Base-by-base conservation (phyloP, 2,113 vertebrate species). In the Bungarus multicinctus region DNA sequence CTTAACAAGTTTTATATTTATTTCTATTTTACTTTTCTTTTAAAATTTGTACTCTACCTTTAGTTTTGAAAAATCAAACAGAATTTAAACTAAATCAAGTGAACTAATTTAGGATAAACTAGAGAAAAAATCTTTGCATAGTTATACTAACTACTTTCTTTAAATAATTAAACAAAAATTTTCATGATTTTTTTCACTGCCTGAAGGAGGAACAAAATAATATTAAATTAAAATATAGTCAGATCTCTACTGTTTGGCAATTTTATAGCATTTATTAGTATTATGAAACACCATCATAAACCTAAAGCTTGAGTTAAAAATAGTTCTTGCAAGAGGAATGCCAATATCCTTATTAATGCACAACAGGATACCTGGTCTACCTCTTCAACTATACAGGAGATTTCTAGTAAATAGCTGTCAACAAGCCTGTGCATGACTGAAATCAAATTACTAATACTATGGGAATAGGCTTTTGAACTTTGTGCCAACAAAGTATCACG, bases 381-480 rank as follows among this genome's bases (percentile, higher is more conserved):
- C 74, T 95, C 93, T 91, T 91, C 89, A 96, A 95, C 94, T 94
- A 93, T 93, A 93, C 92, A 92, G 88, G n/a, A 96, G 94, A 95
- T 89, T 95, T 96, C 55, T 92, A 96, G 95, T 96, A 96, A 97
- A 97, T 96, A 96, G 93, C 81, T 97, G 95, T 97, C 96, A 97
- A 94, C 96, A 97, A 97, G 97, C 90, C 96, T 52, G 93, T 95
- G 95, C 95, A 90, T 93, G 97, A 97, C 95, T 96, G 93, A 96
- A 97, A 87, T 93, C 94, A 97, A 97, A 97, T 96, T 96, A 95
- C 97, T 96, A 96, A 96, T 89, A 95, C 91, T 91, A 96, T 96
- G 96, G 94, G 90, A 96, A 96, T 54, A 96, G 87, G 91, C 91
- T 94, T 97, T 97, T 97, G 89, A 97, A 97, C 95, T 96, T 92